phyloP scores from a whole-genome alignment of 2,797 vertebrate species.

The Mormyrops attenuatus region DNA sequence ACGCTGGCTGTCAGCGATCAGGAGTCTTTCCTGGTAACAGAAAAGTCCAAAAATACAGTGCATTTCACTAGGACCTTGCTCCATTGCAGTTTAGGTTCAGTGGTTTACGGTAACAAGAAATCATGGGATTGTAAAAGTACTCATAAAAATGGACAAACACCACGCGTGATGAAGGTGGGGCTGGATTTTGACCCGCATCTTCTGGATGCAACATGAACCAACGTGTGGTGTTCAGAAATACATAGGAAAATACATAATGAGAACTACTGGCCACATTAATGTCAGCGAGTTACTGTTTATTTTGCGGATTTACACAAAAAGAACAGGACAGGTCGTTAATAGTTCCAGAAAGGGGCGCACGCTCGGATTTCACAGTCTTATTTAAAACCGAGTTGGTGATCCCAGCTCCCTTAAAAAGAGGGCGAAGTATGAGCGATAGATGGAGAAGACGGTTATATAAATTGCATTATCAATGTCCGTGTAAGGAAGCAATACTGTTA shows the following conservation, averaged over 20 bases:
- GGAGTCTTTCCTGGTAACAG: neutral
- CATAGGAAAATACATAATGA: slow-evolving; percentile 8
- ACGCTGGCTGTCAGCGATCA: neutral
- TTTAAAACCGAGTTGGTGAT: slow-evolving; percentile 32
- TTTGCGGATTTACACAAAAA: slow-evolving; percentile 54
- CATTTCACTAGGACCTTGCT: neutral
- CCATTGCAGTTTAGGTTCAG: neutral
- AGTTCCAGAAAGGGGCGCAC: slow-evolving; percentile 42
- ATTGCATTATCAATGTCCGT: slow-evolving; percentile 23
- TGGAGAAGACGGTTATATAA: slow-evolving; percentile 19
- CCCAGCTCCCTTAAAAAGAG: slow-evolving; percentile 27
- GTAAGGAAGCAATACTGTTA: slow-evolving; percentile 26
- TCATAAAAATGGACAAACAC: neutral
- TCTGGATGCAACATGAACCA: neutral
- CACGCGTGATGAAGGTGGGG: neutral
- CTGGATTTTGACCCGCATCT: neutral
- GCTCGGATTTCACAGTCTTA: slow-evolving; percentile 47
- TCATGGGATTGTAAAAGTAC: neutral
- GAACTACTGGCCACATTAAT: slow-evolving; percentile 9
- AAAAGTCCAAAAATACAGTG: neutral
- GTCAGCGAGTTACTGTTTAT: slow-evolving; percentile 52
- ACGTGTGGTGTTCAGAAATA: neutral
- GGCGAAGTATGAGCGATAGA: slow-evolving; percentile 29
- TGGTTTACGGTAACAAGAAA: neutral
- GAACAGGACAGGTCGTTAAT: slow-evolving; percentile 40